Conservation (phyloP, 2,888 invertebrate species). For the Busseola fusca region DNA sequence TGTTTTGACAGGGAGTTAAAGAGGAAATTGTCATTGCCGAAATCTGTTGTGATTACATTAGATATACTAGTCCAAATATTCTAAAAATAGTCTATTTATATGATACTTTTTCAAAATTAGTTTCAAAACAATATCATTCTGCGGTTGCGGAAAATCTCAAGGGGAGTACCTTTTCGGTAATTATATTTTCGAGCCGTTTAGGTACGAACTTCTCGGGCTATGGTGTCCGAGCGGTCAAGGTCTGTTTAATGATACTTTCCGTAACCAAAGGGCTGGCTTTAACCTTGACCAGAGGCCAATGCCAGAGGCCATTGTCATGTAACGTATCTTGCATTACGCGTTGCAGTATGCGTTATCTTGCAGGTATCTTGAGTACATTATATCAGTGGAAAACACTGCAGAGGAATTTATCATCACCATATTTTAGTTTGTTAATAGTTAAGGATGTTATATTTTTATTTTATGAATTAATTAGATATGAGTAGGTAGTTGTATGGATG, state of each 20-base stretch:
- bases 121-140: not conserved
- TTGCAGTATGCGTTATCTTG: not conserved
- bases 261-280: not conserved
- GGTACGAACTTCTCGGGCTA: not conserved
- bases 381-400: not conserved
- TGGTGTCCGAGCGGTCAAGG: not conserved
- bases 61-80: not conserved
- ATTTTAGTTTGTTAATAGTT: too few species aligned
- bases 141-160: not conserved
- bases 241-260: not conserved
- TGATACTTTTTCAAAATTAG: not conserved
- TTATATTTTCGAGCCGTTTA: not conserved
- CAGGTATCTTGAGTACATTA: not conserved
- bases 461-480: too few species aligned
- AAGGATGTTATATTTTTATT: too few species aligned
- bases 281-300: not conserved
- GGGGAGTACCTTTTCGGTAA: not conserved
- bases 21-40: conserved; percentile 2
- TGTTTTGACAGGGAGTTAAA: not conserved
- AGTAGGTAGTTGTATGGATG: too few species aligned
- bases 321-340: not conserved
- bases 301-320: not conserved
- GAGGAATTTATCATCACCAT: not conserved
- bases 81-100: not conserved
- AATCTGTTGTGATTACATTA: not conserved